These are phyloP conservation scores for Hydriomena furcata DNA, from an alignment of 2,888 invertebrate species.

Conservation along the genomic window DNA sequence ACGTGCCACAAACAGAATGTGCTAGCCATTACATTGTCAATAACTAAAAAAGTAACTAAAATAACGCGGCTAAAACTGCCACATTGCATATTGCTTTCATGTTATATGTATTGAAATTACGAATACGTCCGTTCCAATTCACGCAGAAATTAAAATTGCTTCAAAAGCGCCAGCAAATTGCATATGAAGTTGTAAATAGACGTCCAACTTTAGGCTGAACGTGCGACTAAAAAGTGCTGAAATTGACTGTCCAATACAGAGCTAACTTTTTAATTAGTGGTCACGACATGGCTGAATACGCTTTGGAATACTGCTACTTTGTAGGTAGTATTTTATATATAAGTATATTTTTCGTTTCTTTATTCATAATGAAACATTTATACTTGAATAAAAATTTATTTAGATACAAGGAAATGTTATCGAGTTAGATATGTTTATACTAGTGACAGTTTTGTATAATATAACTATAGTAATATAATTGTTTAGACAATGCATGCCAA, in stretches of 20 bases:
- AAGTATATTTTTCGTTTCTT: neutral
- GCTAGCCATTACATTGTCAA: conserved; percentile 10
- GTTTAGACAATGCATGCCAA: too few relatives aligned
- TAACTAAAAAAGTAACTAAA: conserved; percentile 16
- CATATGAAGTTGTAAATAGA: conserved; percentile 38
- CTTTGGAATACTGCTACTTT: conserved; percentile 7
- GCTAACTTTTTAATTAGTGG: conserved; percentile 39
- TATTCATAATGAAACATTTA: too few relatives aligned
- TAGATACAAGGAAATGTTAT: too few relatives aligned
- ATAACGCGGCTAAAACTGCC: conserved; percentile 21
- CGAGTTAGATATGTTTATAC: too few relatives aligned
- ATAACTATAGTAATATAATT: too few relatives aligned
- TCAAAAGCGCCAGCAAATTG: conserved; percentile 31
- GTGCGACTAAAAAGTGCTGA: conserved; percentile 36
- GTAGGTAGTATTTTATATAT: conserved; percentile 1
- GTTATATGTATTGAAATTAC: conserved; percentile 38
- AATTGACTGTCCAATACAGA: conserved; percentile 39
- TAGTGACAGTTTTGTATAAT: too few relatives aligned
- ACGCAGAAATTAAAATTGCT: conserved; percentile 34
- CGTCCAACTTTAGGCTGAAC: conserved; percentile 32
- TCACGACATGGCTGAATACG: conserved; percentile 18
- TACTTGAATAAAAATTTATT: too few relatives aligned
- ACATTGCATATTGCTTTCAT: conserved; percentile 27
- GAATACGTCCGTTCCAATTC: conserved; percentile 28
- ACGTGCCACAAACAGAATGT: conserved; percentile 1